These are phyloP conservation scores for Synanthedon tipuliformis DNA, from an alignment of 2,888 invertebrate genomes.

Conservation along the genomic window DNA sequence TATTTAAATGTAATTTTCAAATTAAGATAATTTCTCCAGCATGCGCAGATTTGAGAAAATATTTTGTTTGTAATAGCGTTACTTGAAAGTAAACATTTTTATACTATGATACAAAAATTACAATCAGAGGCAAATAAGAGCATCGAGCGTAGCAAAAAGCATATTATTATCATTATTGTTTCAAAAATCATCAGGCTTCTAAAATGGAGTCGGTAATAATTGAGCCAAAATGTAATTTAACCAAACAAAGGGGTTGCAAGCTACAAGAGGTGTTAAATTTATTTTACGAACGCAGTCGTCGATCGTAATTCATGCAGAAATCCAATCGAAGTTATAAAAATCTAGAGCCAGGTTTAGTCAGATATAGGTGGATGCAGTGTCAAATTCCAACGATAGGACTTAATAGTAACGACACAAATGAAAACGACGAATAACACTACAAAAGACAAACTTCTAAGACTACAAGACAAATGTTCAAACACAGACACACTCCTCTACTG, in stretches of 20 bases:
- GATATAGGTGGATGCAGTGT: not conserved
- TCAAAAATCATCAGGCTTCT: slow-evolving; percentile 40
- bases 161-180: slow-evolving; percentile 22
- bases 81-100: slow-evolving; percentile 3
- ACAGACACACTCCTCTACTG: slow-evolving; percentile 42
- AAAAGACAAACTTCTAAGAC: slow-evolving; percentile 29
- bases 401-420: slow-evolving; percentile 32
- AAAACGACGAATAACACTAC: slow-evolving; percentile 40
- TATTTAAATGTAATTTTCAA: not conserved
- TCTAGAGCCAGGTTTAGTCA: slow-evolving; percentile 2
- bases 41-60: slow-evolving; percentile 42
- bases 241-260: slow-evolving; percentile 22
- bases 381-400: slow-evolving; percentile 10
- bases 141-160: slow-evolving; percentile 49
- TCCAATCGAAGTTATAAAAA: slow-evolving; percentile 14
- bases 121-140: slow-evolving; percentile 38
- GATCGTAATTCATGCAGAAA: slow-evolving; percentile 2
- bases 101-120: slow-evolving; percentile 27
- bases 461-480: slow-evolving; percentile 39
- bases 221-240: slow-evolving; percentile 64
- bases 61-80: not conserved
- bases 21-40: slow-evolving; percentile 26
- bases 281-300: not conserved
- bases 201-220: slow-evolving; percentile 37
- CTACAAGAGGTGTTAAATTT: not conserved